Percentiles rank a stretch among this genome's conserved stretches.
Conservation (phyloP, 2,888 invertebrate species). For the Cosmorhoe ocellata region DNA sequence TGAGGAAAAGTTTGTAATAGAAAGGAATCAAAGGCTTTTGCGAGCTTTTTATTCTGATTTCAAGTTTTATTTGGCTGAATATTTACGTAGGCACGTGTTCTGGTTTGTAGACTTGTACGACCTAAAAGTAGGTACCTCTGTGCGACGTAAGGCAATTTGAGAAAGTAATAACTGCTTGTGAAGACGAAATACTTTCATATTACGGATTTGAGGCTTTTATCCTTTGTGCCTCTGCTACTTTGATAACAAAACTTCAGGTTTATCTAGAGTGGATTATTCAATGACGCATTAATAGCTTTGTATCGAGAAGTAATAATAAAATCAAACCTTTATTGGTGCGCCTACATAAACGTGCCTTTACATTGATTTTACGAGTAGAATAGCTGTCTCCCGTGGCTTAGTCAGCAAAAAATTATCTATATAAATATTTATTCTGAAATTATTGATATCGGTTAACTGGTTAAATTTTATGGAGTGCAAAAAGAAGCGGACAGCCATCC, state of each 20-base stretch:
- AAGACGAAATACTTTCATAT: conserved; percentile 2
- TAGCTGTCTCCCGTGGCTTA: too few relatives aligned
- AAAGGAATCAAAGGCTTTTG: conserved; percentile 21
- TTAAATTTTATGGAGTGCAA: too few relatives aligned
- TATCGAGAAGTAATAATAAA: too few relatives aligned
- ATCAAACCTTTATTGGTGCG: too few relatives aligned
- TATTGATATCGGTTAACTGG: too few relatives aligned
- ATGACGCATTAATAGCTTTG: too few relatives aligned
- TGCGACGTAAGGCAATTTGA: not conserved
- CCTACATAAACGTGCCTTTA: not conserved
- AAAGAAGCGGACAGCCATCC: too few relatives aligned
- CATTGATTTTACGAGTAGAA: not conserved
- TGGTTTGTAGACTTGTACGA: not conserved
- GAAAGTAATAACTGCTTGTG: conserved; percentile 3
- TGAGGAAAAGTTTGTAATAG: conserved; percentile 18
- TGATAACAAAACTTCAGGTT: too few relatives aligned
- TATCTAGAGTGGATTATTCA: too few relatives aligned
- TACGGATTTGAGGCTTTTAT: not conserved
- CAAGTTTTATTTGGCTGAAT: conserved; percentile 16
- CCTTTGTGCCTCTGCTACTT: not conserved
- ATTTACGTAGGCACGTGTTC: conserved; percentile 1
- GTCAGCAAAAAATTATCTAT: too few relatives aligned
- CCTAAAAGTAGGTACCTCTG: too few relatives aligned
- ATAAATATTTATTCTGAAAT: too few relatives aligned
- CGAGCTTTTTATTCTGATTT: conserved; percentile 13